Evolutionary conservation across 2,113 vertebrate species (phyloP), one percentile per base, ranked within the genome.

Genomic region (Pseudois nayaur): DNA sequence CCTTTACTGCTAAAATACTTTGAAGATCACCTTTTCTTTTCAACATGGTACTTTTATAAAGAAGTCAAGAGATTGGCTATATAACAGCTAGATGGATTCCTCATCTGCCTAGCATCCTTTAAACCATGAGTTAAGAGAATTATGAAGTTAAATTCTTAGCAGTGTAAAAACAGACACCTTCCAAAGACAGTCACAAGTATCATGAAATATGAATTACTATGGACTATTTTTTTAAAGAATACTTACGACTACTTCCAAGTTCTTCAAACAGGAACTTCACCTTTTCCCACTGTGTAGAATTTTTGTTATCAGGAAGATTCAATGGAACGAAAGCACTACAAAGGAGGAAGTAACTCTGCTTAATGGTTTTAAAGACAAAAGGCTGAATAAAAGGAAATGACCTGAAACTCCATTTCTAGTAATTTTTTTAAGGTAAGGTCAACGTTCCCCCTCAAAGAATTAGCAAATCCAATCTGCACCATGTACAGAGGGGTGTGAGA

Each of bases 261-360:
- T 99, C 99, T 98, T 99, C 99, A 98, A 99, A 99, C 25, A 99
- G 98, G 52, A 99, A 99, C 74, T 99, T 99, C 33, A 99, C 99
- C 98, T 99, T 99, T 96, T 99, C 99, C 99, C 99, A 99, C 25
- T 99, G 99, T 8, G 99, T 99, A 76, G 99, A 99, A 98, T 99
- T 99, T 98, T 99, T 99, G 95, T 98, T 98, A 50, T 98, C 98
- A 17, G 99, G 99, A 94, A 99, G 98, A 90, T 98, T 98, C 96
- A 99, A 98, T 57, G 99, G 99, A 98, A 99, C 99, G 98, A 99
- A 99, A 8, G 99, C 99, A 97, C 99, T 99, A 79, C 1, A 96
- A 89, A 96, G 52, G 40, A 97, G 40, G 95, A 96, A 96, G 96
- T 3, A 83, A 92, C 2, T 43, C 7, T 89, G 21, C 78, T 96